Conservation (phyloP, 1,140 invertebrate species). For the Polypedilum vanderplanki region DNA sequence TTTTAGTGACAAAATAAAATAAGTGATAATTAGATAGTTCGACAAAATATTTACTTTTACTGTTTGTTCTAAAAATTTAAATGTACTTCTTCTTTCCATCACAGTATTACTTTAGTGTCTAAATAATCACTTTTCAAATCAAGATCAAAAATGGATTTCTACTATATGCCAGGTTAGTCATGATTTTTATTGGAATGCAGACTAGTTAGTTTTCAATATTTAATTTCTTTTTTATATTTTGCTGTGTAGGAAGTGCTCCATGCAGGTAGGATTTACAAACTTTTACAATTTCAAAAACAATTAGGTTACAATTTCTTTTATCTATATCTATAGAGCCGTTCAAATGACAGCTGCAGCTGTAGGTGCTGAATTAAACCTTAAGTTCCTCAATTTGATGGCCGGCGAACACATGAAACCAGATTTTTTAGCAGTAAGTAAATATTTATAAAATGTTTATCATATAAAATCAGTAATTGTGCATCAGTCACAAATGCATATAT, state of each 20-base stretch:
- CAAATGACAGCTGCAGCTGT: conserved; percentile 60
- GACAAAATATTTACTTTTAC: neutral
- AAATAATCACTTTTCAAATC: neutral
- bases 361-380: conserved; percentile 64
- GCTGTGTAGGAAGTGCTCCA: conserved; percentile 52
- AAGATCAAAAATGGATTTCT: conserved; percentile 45
- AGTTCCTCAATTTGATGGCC: conserved; percentile 54
- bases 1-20: neutral
- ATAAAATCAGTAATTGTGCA: neutral
- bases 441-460: neutral
- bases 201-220: neutral
- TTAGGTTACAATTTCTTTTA: too few relatives aligned
- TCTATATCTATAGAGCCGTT: conserved; percentile 48
- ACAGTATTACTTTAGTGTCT: neutral
- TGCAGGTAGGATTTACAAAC: conserved; percentile 43
- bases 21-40: neutral
- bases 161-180: conserved; percentile 50
- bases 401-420: conserved; percentile 63
- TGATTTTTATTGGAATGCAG: neutral
- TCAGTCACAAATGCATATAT: too few relatives aligned
- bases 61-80: neutral
- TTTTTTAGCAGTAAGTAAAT: conserved; percentile 57
- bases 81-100: neutral
- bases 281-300: too few relatives aligned
- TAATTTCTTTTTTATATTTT: neutral